Evolutionary conservation across 2,888 invertebrate genomes (phyloP).

Genomic region (Drosophila helvetica): DNA sequence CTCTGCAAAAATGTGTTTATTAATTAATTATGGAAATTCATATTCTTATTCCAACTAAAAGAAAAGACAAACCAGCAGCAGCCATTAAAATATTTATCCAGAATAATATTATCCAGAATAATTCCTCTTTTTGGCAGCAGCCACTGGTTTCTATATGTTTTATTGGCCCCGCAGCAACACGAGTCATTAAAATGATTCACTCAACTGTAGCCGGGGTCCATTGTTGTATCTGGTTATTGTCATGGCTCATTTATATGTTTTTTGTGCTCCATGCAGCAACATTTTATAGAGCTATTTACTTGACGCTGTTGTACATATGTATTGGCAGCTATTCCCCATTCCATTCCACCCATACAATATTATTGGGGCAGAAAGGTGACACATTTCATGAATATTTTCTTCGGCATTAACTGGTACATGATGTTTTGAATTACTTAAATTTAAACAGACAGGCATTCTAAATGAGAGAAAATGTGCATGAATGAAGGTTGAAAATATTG

Average conservation of each 20-base stretch:
- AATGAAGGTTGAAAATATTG: neutral
- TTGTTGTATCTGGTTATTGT: conserved; percentile 21
- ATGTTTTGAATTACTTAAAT: neutral
- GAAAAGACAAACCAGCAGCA: neutral
- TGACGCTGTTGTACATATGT: neutral
- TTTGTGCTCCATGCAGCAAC: neutral
- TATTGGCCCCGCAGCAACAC: conserved; percentile 38
- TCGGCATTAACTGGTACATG: neutral
- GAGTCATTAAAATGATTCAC: conserved; percentile 73
- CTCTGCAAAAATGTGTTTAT: neutral
- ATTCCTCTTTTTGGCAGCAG: neutral
- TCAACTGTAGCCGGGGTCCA: conserved; percentile 59
- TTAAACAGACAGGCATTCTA: neutral
- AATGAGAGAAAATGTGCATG: neutral
- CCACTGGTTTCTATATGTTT: neutral
- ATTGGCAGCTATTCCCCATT: neutral
- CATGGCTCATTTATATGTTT: conserved; percentile 8
- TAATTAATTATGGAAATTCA: neutral
- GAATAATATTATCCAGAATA: neutral
- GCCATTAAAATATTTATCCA: neutral
- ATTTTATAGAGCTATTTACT: neutral
- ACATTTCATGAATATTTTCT: neutral
- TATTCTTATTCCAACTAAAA: neutral
- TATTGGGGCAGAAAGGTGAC: neutral
- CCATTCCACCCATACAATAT: neutral